Evolutionary conservation across 2,113 vertebrate species (phyloP), one percentile per base, ranked within the genome.

Genomic region (Amblyopsis rosae): DNA sequence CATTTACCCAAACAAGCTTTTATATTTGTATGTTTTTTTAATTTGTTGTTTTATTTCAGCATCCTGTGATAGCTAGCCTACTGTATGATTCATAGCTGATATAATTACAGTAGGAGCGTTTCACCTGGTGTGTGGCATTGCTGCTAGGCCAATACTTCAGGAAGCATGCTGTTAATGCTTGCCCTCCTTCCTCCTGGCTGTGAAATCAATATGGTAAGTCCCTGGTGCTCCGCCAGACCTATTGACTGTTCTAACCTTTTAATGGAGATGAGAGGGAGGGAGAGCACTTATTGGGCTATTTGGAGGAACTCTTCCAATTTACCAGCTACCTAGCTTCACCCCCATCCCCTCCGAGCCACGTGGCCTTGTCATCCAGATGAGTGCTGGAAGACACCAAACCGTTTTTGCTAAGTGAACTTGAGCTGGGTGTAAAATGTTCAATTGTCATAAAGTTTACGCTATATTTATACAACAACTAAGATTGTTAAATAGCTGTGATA

Each of bases 261-360:
- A 89, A 90, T 92, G 88, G 89, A 86, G 83, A 84, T 80, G 77
- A 86, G 72, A 87, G 71, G 87, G 81, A 90, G 88, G 86, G 84
- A 81, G 73, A 87, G 84, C 86, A 87, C 89, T 91, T 89, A 87
- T 72, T 78, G 77, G 88, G 80, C 87, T 81, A 87, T 91, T 89
- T 85, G 80, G 70, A 88, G 69, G 77, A 83, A 84, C 80, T 81
- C 71, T 65, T 84, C 80, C 66, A 57, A 88, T 86, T 33, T 41
- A 7, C 35, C 35, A 41, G 7, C 35, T 41, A 41, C 35, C 35
- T 41, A 41, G 35, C 35, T 8, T 8, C 5, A 1, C 35, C 35
- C 35, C 35, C 35, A 41, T 8, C 7, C 35, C 5, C 35, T 41
- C 7, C 35, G 1, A 41, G 5, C 35, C 35, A 41, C 7, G 35